Base-by-base conservation (phyloP, 2,888 invertebrate genomes). In the Drosophila seclusa region DNA sequence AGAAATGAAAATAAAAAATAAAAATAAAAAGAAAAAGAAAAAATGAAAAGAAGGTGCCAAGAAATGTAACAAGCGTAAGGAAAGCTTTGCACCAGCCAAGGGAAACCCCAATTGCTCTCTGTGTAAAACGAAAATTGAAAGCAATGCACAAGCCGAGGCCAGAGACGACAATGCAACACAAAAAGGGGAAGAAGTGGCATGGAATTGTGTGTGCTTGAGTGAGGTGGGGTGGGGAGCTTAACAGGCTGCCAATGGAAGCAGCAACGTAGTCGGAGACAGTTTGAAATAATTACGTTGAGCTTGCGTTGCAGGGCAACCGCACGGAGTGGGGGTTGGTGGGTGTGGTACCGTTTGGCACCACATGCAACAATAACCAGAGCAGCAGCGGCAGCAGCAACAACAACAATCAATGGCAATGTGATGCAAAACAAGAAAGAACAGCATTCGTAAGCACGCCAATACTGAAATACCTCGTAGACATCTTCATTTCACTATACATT, bases 241-340 rank as follows among this genome's bases (percentile, higher is more conserved):
- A 73, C 62, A 71, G 70, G 60, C 70, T 66, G 36, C 62, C 76
- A 74, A 73, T 83, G 87, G 89, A 87, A 83, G 80, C 79, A 83
- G 69, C 68, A 42, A 48, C 38, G 61, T 45, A 68, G 73, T 61
- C 73, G 54, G 60, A 82, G 89, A 89, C 87, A 85, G 89, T 89
- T 89, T 80, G 77, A 85, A 89, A 85, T 85, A 85, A 85, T 85
- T 89, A 85, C 80, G 74, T 77, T 78, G 83, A 80, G 60, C 73
- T 68, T 63, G 38, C 49, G 11, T 11, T 8, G 27, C 34, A 11
- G 48, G n/a, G 24, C 6, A 8, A 6, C 5, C 6, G 16, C 7
- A 36, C 18, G 16, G 16, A 24, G 31, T n/a, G 2, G 57, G 10
- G n/a, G 29, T 29, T 34, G 55, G 45, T 29, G 52, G 36, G 27